Base-by-base conservation (phyloP, 37 sponge, comb jelly and placozoan species). In the Beroe forskalii region DNA sequence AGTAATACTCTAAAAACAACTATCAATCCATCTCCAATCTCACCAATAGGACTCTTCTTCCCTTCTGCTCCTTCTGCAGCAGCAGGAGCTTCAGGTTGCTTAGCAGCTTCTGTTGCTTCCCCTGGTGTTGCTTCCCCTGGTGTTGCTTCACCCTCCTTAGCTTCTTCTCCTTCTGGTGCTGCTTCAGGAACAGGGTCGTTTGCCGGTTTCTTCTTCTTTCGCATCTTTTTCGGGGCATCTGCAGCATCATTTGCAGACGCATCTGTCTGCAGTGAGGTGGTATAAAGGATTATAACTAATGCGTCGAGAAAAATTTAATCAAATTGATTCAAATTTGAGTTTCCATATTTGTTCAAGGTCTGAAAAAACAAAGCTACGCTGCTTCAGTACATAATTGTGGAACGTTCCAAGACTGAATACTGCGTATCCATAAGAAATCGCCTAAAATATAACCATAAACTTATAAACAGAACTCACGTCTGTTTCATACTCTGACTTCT, bases 1-100 rank as follows among this genome's bases (percentile, higher is more conserved):
- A 55, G 9, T 20, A 55, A 17, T 55, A 55, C 17, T 55, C 14
- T 55, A 55, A 55, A 55, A 55, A 55, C 9, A 9, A 55, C 9
- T 55, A 55, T 55, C 14, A 55, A 20, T 55, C 60, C 17, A 48
- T 48, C 55, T 48, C 6, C 6, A 12, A 48, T 48, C 44, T 80
- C 28, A 80, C 86, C 86, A 42, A 80, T 43, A 3, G 86, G 48
- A 44, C 86, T 80, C 55, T 80, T 80, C 40, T 72, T 72, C 22
- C 76, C 40, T 38, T 72, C 76, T 27, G 33, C 66, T 8, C 35
- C 41, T 62, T 1, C 64, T 4, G 63, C 44, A 41, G 36, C 41
- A 6, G 44, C 63, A 19, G 61, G 32, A 12, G 62, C 66, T 31
- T n/a, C 66, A 12, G 62, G 40, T 31, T 8, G 40, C 3, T 83